phyloP scores from a whole-genome alignment of 2,888 invertebrate genomes.

The Apamea crenata region DNA sequence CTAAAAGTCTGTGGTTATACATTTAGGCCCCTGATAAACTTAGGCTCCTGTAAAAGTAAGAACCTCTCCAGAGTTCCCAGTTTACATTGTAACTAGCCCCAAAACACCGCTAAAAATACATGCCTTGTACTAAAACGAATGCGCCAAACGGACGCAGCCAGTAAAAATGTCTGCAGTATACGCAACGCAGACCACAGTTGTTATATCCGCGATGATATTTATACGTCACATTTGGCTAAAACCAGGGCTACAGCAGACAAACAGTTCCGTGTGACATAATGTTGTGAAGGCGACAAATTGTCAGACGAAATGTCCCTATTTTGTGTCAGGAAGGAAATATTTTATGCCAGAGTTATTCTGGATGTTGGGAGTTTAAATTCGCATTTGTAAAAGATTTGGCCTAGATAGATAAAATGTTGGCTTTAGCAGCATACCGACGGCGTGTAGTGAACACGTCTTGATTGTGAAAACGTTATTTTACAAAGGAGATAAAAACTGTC shows the following conservation, averaged over 20 bases:
- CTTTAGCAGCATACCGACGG: background rate
- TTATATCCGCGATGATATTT: conserved; percentile 47
- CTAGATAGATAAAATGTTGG: background rate
- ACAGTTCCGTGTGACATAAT: conserved; percentile 48
- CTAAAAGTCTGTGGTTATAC: background rate
- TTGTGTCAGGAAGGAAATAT: conserved; percentile 45
- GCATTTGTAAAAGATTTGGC: background rate
- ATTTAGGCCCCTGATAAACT: background rate
- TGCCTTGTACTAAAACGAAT: conserved; percentile 36
- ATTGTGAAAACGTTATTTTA: background rate
- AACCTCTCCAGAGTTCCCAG: background rate
- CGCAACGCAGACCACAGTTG: conserved; percentile 35
- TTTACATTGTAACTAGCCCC: background rate
- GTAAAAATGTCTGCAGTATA: conserved; percentile 70
- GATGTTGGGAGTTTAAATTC: background rate
- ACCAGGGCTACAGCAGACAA: conserved; percentile 44
- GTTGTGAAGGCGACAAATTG: conserved; percentile 46
- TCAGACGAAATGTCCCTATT: conserved; percentile 30
- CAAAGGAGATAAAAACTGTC: background rate
- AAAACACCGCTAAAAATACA: conserved; percentile 27
- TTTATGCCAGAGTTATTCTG: conserved; percentile 32
- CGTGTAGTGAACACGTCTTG: background rate
- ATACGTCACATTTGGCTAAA: conserved; percentile 45
- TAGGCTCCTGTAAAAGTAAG: background rate
- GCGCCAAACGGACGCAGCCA: conserved; percentile 57